Percentiles rank a stretch among this genome's conserved stretches.
These are phyloP conservation scores for Lonchura striata DNA, from an alignment of 2,113 vertebrate species.

Conservation along the genomic window DNA sequence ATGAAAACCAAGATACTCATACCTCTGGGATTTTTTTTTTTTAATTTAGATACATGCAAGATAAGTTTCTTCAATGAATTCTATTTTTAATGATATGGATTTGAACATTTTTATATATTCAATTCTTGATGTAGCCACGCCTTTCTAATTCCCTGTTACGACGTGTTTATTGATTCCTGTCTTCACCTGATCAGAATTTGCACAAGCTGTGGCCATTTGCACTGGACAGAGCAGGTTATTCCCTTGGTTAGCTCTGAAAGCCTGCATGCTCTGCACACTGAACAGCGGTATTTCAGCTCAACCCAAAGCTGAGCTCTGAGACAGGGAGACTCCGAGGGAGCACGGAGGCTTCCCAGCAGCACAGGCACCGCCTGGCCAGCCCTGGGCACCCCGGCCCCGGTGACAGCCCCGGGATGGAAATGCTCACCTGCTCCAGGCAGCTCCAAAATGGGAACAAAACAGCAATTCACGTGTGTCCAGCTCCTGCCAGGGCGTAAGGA, in stretches of 20 bases:
- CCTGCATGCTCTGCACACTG: background rate
- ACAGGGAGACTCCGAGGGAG: rapidly evolving
- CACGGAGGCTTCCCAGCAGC: background rate
- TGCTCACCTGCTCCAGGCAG: background rate
- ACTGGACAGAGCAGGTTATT: background rate
- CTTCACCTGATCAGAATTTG: background rate
- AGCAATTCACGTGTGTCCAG: background rate
- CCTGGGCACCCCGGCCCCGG: background rate
- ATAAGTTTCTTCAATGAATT: background rate
- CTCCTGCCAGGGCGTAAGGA: background rate
- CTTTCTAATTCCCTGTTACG: background rate
- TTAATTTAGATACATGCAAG: background rate
- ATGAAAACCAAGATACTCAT: background rate
- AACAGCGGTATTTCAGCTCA: background rate
- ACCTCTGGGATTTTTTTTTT: background rate
- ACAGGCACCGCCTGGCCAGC: background rate
- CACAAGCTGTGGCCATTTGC: background rate
- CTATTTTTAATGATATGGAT: background rate
- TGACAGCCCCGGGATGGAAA: background rate
- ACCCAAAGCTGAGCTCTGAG: no score
- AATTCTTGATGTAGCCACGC: rapidly evolving
- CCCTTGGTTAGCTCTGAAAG: background rate
- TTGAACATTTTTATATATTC: background rate
- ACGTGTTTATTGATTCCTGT: background rate
- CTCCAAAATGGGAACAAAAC: background rate